phyloP scores from a whole-genome alignment of 2,113 vertebrate genomes.

The Apistogramma diplotaenia region DNA sequence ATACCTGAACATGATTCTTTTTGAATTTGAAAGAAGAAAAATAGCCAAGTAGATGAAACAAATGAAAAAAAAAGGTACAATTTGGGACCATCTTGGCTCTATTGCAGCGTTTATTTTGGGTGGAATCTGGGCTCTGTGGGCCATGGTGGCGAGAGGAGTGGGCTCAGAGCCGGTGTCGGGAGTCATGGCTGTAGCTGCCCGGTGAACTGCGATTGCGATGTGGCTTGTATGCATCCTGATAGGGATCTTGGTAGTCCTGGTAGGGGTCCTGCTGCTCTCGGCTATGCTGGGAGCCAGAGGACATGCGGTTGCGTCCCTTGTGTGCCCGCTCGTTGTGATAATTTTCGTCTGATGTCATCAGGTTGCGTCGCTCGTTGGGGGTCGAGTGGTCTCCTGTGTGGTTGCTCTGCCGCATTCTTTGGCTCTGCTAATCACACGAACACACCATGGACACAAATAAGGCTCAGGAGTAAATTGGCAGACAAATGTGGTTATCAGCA shows the following conservation, averaged over 20 bases:
- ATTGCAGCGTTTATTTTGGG: constrained; percentile 48
- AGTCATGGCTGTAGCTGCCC: constrained; percentile 94
- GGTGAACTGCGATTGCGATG: constrained; percentile 92
- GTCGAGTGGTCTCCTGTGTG: constrained; percentile 87
- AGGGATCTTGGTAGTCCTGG: constrained; percentile 92
- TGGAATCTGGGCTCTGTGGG: not conserved
- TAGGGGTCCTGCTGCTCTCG: constrained; percentile 92
- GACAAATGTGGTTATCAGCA: not conserved
- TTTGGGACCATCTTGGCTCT: constrained; percentile 59
- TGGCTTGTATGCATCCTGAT: constrained; percentile 90
- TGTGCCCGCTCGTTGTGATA: constrained; percentile 93
- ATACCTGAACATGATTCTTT: constrained; percentile 35
- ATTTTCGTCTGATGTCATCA: constrained; percentile 91
- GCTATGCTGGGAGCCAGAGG: constrained; percentile 93
- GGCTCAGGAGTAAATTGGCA: not conserved
- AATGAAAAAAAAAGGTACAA: constrained; percentile 24
- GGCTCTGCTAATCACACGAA: constrained; percentile 79
- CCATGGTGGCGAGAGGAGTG: not conserved
- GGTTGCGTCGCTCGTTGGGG: constrained; percentile 88
- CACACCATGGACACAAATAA: not conserved
- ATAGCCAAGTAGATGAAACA: constrained; percentile 7
- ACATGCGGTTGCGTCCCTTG: constrained; percentile 94
- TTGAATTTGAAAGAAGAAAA: constrained; percentile 36
- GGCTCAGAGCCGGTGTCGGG: constrained; percentile 93
- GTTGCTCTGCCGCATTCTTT: constrained; percentile 89